Percentiles rank a stretch among this genome's conserved stretches.
Evolutionary conservation across 1,140 invertebrate species (phyloP).

Genomic region (Atta cephalotes): DNA sequence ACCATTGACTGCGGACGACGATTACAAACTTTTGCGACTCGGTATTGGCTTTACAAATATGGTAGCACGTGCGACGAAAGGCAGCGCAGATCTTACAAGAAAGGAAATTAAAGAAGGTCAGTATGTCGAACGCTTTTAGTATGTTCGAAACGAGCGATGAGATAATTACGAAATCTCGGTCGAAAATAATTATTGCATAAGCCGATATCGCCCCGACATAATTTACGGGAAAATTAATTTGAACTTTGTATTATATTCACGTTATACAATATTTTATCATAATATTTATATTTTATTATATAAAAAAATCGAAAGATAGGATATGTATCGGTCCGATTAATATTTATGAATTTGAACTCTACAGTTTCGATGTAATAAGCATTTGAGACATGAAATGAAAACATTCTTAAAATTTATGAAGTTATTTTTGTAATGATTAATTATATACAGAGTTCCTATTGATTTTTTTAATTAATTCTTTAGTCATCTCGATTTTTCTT

Average conservation of each 20-base stretch:
- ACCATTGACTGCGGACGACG: constrained; percentile 98
- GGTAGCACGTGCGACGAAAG: constrained; percentile 97
- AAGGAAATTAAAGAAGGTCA: constrained; percentile 98
- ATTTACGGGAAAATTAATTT: constrained; percentile 16
- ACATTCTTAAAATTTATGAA: background rate
- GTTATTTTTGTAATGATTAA: background rate
- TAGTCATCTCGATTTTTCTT: no score
- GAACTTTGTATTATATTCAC: constrained; percentile 17
- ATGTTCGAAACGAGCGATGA: background rate
- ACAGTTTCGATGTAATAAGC: background rate
- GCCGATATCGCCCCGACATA: constrained; percentile 1
- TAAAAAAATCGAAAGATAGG: background rate
- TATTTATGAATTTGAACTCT: background rate
- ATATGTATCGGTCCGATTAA: background rate
- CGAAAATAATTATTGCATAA: constrained; percentile 39
- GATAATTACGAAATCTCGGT: constrained; percentile 37
- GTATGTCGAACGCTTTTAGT: constrained; percentile 45
- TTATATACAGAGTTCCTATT: background rate
- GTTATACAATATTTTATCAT: constrained; percentile 13
- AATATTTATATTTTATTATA: constrained; percentile 9
- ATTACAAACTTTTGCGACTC: constrained; percentile 96
- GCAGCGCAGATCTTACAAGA: constrained; percentile 97
- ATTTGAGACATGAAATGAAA: background rate
- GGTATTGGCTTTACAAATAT: constrained; percentile 99
- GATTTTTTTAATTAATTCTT: no score